These are phyloP conservation scores for Linnaemya vulpina DNA, from an alignment of 2,888 invertebrate species.

Conservation along the genomic window DNA sequence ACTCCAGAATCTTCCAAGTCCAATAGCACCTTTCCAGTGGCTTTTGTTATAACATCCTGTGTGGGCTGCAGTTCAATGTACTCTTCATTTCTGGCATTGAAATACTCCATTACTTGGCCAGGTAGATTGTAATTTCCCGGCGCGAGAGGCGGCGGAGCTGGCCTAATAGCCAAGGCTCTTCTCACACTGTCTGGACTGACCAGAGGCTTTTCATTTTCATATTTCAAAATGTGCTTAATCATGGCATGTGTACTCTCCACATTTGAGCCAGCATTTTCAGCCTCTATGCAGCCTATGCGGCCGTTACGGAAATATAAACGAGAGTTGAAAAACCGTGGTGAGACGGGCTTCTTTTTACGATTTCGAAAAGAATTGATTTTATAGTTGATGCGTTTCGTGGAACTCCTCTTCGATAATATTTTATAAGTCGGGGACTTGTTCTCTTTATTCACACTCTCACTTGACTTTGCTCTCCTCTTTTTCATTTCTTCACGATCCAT, in stretches of 20 bases:
- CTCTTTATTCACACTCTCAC: conserved; percentile 78
- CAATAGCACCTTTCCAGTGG: conserved; percentile 69
- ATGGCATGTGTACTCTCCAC: conserved; percentile 82
- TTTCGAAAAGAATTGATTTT: conserved; percentile 82
- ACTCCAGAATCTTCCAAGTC: conserved; percentile 66
- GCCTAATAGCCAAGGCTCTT: conserved; percentile 75
- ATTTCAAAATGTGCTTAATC: conserved; percentile 82
- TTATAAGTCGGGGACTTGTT: conserved; percentile 80
- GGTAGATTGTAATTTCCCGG: conserved; percentile 60
- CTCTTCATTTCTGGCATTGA: conserved; percentile 51
- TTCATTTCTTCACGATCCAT: conserved; percentile 75
- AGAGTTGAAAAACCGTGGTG: conserved; percentile 81
- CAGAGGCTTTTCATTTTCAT: conserved; percentile 81
- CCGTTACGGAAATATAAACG: conserved; percentile 82
- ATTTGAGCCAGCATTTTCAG: conserved; percentile 81
- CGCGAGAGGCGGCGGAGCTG: conserved; percentile 48
- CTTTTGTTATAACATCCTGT: conserved; percentile 76
- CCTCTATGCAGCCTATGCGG: conserved; percentile 82
- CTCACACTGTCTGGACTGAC: conserved; percentile 82
- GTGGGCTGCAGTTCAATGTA: conserved; percentile 74
- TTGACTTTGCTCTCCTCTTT: conserved; percentile 46
- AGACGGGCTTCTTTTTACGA: conserved; percentile 76
- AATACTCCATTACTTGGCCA: conserved; percentile 48
- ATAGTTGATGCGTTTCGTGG: conserved; percentile 76
- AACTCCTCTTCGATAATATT: conserved; percentile 72